Conservation (phyloP, 2,888 invertebrate genomes). For the Noctua comes region DNA sequence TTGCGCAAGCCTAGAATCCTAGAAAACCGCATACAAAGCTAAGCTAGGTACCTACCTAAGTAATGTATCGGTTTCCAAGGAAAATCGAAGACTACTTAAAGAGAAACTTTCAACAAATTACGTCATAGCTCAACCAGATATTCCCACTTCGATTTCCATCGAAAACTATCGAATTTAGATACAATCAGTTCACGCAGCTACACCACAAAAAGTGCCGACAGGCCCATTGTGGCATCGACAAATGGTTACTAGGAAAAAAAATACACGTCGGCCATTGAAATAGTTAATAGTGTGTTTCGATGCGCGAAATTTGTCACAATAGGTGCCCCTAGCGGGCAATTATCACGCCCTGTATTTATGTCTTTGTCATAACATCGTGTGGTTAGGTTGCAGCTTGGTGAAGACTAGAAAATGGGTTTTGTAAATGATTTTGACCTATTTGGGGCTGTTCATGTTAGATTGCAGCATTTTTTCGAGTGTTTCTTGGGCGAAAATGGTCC, state of each 20-base stretch:
- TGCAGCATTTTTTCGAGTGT: background rate
- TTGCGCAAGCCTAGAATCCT: background rate
- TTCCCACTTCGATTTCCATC: conserved; percentile 41
- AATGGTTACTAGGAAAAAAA: conserved; percentile 78
- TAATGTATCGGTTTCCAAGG: background rate
- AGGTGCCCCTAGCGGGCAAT: conserved; percentile 79
- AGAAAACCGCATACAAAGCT: background rate
- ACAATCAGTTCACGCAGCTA: conserved; percentile 39
- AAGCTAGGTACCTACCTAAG: background rate
- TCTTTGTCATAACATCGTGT: conserved; percentile 83
- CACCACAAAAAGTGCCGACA: conserved; percentile 81
- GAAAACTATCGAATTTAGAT: conserved; percentile 48
- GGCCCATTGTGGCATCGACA: conserved; percentile 77
- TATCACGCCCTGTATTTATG: conserved; percentile 86
- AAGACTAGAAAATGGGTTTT: background rate
- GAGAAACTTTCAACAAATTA: background rate
- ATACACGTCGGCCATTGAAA: conserved; percentile 78
- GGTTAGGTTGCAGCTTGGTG: conserved; percentile 50
- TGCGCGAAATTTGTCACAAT: conserved; percentile 88
- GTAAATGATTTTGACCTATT: background rate
- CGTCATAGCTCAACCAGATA: background rate
- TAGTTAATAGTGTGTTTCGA: conserved; percentile 85
- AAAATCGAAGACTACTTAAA: background rate
- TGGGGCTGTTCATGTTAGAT: background rate
- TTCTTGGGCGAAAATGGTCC: background rate